Percentiles rank a stretch among this genome's conserved stretches.
Conservation (phyloP, 2,888 invertebrate species). For the Xylophagus ater region DNA sequence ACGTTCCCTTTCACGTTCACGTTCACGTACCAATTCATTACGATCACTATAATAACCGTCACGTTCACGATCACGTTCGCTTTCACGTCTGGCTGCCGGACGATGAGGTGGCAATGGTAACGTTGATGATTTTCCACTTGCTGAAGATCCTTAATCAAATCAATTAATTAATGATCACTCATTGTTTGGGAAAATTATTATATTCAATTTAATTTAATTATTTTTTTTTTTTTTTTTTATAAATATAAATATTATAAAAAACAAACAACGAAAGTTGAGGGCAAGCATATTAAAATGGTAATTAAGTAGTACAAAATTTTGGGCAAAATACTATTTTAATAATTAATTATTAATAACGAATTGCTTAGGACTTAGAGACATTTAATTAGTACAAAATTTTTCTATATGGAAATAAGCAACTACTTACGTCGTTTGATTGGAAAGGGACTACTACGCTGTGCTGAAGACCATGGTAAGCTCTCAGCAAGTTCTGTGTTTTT, state of each 20-base stretch:
- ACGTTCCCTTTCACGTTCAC: slow-evolving; percentile 59
- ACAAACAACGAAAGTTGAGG: neutral
- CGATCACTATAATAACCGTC: slow-evolving; percentile 85
- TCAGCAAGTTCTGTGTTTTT: slow-evolving; percentile 65
- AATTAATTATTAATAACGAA: too few relatives aligned
- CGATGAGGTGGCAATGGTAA: slow-evolving; percentile 67
- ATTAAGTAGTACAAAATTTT: too few relatives aligned
- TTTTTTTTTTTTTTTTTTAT: neutral
- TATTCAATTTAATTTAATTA: neutral
- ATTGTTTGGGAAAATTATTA: too few relatives aligned
- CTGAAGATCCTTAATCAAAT: slow-evolving; percentile 44
- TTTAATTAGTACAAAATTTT: too few relatives aligned
- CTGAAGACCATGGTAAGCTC: slow-evolving; percentile 72
- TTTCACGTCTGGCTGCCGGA: slow-evolving; percentile 46
- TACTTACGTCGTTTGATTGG: slow-evolving; percentile 75
- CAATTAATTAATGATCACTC: too few relatives aligned
- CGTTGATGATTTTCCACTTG: slow-evolving; percentile 72
- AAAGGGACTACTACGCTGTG: slow-evolving; percentile 77
- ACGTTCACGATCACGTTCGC: slow-evolving; percentile 52
- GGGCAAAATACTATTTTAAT: too few relatives aligned
- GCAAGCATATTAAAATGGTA: too few relatives aligned
- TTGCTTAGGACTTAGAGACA: too few relatives aligned
- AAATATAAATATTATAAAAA: neutral
- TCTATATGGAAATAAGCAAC: slow-evolving; percentile 17
- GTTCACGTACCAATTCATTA: slow-evolving; percentile 66